Evolutionary conservation across 2,888 invertebrate genomes (phyloP).

Genomic region (Chaitophorus viminalis): DNA sequence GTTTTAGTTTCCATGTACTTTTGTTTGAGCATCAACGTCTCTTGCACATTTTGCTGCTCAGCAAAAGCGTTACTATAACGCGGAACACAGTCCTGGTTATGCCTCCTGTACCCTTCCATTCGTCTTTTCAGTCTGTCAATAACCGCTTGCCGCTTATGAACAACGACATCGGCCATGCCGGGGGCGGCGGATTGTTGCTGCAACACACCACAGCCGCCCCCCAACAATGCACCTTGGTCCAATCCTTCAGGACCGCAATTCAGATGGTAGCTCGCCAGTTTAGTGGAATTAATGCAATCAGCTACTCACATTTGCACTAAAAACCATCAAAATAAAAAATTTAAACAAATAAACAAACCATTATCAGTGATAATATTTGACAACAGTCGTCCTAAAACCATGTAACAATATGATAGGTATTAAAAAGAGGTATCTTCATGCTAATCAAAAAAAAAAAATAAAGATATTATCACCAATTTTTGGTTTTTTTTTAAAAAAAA

Average conservation of each 20-base stretch:
- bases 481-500: neutral
- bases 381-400: neutral
- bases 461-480: no score
- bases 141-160: conserved; percentile 84
- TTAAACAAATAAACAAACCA: conserved; percentile 2
- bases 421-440: neutral
- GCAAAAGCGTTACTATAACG: conserved; percentile 87
- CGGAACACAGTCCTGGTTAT: conserved; percentile 86
- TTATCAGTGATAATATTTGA: neutral
- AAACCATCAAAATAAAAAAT: neutral
- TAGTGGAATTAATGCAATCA: conserved; percentile 55
- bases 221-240: conserved; percentile 80
- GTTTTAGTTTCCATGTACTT: conserved; percentile 90
- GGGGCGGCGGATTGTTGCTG: conserved; percentile 72
- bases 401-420: neutral
- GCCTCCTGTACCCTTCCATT: conserved; percentile 86
- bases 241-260: conserved; percentile 70
- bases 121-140: conserved; percentile 85
- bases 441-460: neutral
- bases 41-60: conserved; percentile 86
- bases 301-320: conserved; percentile 50
- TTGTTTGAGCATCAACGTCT: conserved; percentile 87
- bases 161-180: conserved; percentile 75
- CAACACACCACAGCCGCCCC: conserved; percentile 75
- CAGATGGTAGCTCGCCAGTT: conserved; percentile 69